Evolutionary conservation across 2,888 invertebrate species (phyloP).

Genomic region (Xylota sylvarum): DNA sequence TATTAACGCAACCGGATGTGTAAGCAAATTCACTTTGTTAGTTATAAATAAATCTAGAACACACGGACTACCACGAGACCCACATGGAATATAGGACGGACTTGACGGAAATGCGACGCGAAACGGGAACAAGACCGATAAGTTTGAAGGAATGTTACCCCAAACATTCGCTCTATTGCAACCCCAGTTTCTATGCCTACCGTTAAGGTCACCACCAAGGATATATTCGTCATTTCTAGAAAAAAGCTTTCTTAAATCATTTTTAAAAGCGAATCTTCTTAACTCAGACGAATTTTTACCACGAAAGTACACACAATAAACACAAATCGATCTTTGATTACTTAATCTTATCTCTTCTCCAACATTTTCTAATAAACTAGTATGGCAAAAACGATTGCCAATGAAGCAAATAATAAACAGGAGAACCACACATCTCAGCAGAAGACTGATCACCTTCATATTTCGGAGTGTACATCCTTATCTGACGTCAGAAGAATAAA

Average conservation of each 20-base stretch:
- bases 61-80: no score
- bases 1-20: background rate
- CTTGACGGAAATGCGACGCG: background rate
- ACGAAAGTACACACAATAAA: conserved; percentile 14
- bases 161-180: no score
- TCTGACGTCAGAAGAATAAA: no score
- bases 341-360: background rate
- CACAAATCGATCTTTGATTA: background rate
- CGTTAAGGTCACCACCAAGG: background rate
- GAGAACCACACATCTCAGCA: background rate
- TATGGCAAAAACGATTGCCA: no score
- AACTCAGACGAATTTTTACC: no score
- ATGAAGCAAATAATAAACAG: no score
- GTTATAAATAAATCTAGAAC: no score
- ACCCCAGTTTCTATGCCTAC: background rate
- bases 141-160: no score
- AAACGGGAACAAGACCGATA: background rate
- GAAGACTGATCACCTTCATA: no score
- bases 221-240: background rate
- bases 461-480: no score
- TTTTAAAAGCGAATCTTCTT: background rate
- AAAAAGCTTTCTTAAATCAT: background rate
- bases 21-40: background rate
- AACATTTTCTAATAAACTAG: background rate
- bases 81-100: no score